Conservation (phyloP, 2,113 vertebrate genomes). For the Scatophagus argus region DNA sequence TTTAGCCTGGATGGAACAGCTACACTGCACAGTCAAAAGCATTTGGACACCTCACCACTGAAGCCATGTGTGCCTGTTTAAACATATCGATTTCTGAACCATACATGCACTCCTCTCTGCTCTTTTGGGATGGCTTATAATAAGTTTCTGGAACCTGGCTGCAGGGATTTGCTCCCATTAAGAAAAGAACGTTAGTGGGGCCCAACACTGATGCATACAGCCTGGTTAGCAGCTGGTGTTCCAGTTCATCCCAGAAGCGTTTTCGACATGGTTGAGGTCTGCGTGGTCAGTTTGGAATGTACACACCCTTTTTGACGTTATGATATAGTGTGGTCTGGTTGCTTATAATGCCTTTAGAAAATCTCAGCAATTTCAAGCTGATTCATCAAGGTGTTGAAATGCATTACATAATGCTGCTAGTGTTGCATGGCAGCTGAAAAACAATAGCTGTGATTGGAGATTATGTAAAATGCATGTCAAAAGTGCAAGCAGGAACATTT, state of each 20-base stretch:
- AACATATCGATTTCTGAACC: background rate
- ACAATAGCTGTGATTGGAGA: background rate
- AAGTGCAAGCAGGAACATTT: background rate
- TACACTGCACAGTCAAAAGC: background rate
- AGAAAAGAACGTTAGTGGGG: background rate
- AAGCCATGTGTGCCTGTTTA: background rate
- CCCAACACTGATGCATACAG: too few relatives aligned
- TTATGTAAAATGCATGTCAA: background rate
- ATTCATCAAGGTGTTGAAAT: slow-evolving; percentile 8
- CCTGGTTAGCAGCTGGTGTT: too few relatives aligned
- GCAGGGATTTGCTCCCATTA: too few relatives aligned
- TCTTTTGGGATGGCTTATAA: background rate
- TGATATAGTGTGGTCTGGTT: background rate
- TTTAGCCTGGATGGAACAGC: background rate
- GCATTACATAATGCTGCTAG: background rate
- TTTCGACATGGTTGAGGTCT: too few relatives aligned
- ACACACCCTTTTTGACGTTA: too few relatives aligned
- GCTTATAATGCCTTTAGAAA: background rate
- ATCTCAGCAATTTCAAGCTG: background rate
- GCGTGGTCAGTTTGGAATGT: too few relatives aligned
- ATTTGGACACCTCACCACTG: background rate
- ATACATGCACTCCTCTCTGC: background rate
- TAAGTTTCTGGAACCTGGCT: background rate
- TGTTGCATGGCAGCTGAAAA: background rate
- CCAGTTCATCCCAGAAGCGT: too few relatives aligned